Base-by-base conservation (phyloP, 2,113 vertebrate genomes). In the Nestor notabilis region DNA sequence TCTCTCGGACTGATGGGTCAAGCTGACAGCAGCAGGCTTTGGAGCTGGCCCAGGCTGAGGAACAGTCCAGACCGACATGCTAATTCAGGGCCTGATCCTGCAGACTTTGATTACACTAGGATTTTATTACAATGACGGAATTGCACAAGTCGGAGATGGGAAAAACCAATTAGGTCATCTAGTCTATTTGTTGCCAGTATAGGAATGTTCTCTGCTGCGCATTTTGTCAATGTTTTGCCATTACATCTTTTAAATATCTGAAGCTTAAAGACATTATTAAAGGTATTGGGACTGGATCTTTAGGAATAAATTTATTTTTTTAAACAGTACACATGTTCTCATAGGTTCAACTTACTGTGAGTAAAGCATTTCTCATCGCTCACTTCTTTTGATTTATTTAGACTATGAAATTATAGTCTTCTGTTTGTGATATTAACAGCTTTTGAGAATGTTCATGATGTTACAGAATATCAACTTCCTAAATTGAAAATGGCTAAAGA, bases 71-170 rank as follows among this genome's bases (percentile, higher is more conserved):
- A 66, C 39, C 1, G 0, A 96, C 83, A 82, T 93, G 83, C 77
- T 93, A 96, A 94, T 95, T 96, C 82, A 89, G 74, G 95, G 77
- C 49, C 65, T 47, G 39, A 87, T 94, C 83, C 92, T 85, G n/a
- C 69, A 85, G 86, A 63, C 61, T 95, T 89, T 94, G 89, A 89
- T 90, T 94, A 81, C 39, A 31, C 15, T 88, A 41, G 55, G 75
- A 85, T 97, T 96, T 96, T 87, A 95, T 96, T 94, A 90, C 86
- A 79, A 43, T 92, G 93, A 96, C 41, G 84, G 89, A 91, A 92
- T 91, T 92, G 89, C 83, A 89, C 66, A 89, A 94, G 81, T 64
- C 0, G 0, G 95, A 85, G 87, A 95, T 85, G 87, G 87, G 93
- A 95, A 96, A 92, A 92, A 93, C 63, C 87, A 83, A 70, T 97